Percentiles rank a stretch among this genome's conserved stretches.
Conservation (phyloP, 2,888 invertebrate species). For the Napeogenes sylphis region DNA sequence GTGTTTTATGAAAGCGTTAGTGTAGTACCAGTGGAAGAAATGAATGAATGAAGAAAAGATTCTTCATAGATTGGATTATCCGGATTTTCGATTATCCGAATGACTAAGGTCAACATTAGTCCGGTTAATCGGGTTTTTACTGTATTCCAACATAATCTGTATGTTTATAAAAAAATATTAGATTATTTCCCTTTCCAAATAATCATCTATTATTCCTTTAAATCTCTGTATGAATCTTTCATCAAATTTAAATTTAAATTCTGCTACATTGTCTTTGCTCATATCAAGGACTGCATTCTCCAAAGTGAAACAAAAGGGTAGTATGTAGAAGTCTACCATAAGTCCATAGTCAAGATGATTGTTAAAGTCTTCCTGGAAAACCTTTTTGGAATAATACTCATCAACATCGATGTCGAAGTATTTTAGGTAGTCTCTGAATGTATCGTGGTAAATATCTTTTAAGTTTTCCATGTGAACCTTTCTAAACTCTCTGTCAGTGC, state of each 20-base stretch:
- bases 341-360: conserved; percentile 3
- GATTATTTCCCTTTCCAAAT: background rate
- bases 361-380: background rate
- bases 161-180: no score
- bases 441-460: conserved; percentile 1
- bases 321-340: background rate
- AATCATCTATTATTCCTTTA: conserved; percentile 5
- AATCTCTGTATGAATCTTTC: conserved; percentile 2
- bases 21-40: no score
- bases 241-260: background rate
- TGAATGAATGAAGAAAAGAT: no score
- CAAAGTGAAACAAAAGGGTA: background rate
- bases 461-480: background rate
- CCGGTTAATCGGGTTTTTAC: conserved; percentile 10
- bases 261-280: background rate
- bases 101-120: background rate
- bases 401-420: conserved; percentile 2
- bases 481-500: background rate
- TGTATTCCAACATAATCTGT: no score
- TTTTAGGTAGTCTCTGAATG: background rate
- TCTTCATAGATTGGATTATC: no score
- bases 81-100: no score
- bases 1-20: no score
- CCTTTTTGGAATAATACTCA: conserved; percentile 1
- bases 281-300: background rate